These are phyloP conservation scores for Octopus bimaculoides DNA, from an alignment of 1,140 invertebrate species.

Conservation along the genomic window DNA sequence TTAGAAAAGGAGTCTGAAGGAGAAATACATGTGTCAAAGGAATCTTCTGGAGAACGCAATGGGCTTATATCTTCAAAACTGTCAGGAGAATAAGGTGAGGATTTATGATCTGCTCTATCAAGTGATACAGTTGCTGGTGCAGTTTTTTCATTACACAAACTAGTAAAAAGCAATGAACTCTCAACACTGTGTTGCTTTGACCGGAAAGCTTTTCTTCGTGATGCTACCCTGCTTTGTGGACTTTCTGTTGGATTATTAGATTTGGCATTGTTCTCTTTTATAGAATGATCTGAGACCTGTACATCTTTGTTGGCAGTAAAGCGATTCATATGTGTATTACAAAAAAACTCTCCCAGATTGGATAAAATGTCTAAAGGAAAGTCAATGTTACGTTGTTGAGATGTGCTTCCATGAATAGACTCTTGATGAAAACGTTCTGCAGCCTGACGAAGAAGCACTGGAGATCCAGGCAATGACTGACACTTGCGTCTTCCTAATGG, in stretches of 20 bases:
- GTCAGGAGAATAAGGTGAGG: background rate
- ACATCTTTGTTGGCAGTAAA: slow-evolving; percentile 33
- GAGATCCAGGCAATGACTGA: slow-evolving; percentile 49
- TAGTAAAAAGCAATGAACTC: slow-evolving; percentile 10
- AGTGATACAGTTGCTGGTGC: background rate
- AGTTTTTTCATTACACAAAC: no score
- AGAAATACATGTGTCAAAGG: slow-evolving; percentile 25
- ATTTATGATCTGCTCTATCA: background rate
- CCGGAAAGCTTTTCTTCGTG: background rate
- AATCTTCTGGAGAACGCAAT: background rate
- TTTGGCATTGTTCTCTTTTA: background rate
- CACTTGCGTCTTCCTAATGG: slow-evolving; percentile 25
- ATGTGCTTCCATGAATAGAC: slow-evolving; percentile 40
- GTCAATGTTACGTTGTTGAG: slow-evolving; percentile 27
- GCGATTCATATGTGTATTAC: slow-evolving; percentile 38
- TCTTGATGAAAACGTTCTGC: slow-evolving; percentile 48
- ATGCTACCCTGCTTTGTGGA: background rate
- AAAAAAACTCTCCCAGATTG: slow-evolving; percentile 25
- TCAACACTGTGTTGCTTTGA: slow-evolving; percentile 3
- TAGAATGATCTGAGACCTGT: slow-evolving; percentile 30
- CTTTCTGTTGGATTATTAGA: background rate
- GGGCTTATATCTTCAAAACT: slow-evolving; percentile 11
- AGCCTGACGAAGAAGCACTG: slow-evolving; percentile 43
- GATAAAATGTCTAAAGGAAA: slow-evolving; percentile 21
- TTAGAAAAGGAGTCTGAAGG: slow-evolving; percentile 22